Percentiles rank a stretch among this genome's conserved stretches.
Evolutionary conservation across 1,140 invertebrate species (phyloP).

Genomic region (Cepaea nemoralis): DNA sequence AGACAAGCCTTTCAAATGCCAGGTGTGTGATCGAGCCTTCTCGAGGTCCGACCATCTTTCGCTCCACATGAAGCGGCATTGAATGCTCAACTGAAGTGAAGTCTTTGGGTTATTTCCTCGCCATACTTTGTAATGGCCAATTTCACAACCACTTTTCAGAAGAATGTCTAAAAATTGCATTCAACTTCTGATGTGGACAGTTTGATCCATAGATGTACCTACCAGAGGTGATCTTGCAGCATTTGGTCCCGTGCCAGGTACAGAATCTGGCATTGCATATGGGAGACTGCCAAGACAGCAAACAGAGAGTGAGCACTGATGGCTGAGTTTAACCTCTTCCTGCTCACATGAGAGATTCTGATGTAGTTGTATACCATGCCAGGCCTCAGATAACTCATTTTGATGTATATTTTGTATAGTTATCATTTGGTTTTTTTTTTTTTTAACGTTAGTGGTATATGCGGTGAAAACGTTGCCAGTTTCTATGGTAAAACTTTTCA

Average conservation of each 20-base stretch:
- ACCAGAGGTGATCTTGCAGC: too few relatives aligned
- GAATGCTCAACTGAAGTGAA: slow-evolving; percentile 25
- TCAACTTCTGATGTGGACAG: too few relatives aligned
- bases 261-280: background rate
- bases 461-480: background rate
- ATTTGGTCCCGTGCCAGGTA: background rate
- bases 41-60: slow-evolving; percentile 95
- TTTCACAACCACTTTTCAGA: background rate
- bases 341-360: background rate
- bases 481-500: background rate
- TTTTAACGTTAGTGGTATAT: background rate
- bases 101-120: background rate
- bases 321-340: background rate
- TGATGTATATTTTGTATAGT: background rate
- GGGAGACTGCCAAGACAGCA: background rate
- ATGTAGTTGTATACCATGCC: background rate
- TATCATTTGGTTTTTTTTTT: background rate
- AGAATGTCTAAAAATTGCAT: background rate
- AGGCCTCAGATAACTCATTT: background rate
- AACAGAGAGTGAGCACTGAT: background rate
- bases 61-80: slow-evolving; percentile 94
- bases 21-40: slow-evolving; percentile 91
- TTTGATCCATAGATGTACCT: background rate
- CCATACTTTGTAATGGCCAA: background rate
- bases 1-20: slow-evolving; percentile 96